A percentile compares a stretch with the other conserved stretches of the same genome.
phyloP scores from a whole-genome alignment of 2,888 invertebrate species.

The Thelaira solivaga region DNA sequence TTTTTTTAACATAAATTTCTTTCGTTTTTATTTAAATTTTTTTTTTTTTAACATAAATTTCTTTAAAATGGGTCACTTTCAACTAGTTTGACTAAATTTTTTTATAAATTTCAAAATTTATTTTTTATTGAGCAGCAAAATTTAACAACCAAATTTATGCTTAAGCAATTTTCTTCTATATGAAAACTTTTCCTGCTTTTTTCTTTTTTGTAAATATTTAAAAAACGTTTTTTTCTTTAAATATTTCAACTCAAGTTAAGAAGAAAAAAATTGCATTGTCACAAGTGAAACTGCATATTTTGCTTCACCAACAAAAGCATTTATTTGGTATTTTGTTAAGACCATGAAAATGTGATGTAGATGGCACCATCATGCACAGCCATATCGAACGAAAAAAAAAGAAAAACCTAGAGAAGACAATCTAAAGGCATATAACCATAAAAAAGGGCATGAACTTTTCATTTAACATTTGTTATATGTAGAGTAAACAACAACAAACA shows the following conservation, averaged over 20 bases:
- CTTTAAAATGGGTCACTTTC: slow-evolving; percentile 2
- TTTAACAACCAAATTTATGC: not conserved
- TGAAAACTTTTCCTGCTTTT: too few relatives aligned
- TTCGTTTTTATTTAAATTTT: not conserved
- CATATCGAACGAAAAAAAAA: not conserved
- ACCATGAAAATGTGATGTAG: slow-evolving; percentile 46
- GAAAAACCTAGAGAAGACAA: slow-evolving; percentile 7
- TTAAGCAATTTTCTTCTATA: slow-evolving; percentile 22
- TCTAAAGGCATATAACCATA: slow-evolving; percentile 53
- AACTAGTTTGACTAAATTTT: not conserved
- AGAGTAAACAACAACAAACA: slow-evolving; percentile 30
- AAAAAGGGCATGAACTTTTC: slow-evolving; percentile 63
- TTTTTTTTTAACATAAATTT: not conserved
- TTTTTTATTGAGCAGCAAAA: not conserved
- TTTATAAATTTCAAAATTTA: not conserved
- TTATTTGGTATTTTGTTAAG: slow-evolving; percentile 1
- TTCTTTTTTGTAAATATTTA: not conserved
- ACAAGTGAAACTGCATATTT: slow-evolving; percentile 58
- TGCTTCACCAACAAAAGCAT: not conserved
- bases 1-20: not conserved
- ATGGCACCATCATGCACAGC: slow-evolving; percentile 55
- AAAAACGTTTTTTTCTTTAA: not conserved
- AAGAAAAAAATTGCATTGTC: slow-evolving; percentile 31
- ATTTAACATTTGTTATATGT: slow-evolving; percentile 61
- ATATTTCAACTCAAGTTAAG: not conserved